Percentiles rank a stretch among this genome's conserved stretches.
These are phyloP conservation scores for Nerophis ophidion DNA, from an alignment of 2,113 vertebrate species.

Conservation along the genomic window DNA sequence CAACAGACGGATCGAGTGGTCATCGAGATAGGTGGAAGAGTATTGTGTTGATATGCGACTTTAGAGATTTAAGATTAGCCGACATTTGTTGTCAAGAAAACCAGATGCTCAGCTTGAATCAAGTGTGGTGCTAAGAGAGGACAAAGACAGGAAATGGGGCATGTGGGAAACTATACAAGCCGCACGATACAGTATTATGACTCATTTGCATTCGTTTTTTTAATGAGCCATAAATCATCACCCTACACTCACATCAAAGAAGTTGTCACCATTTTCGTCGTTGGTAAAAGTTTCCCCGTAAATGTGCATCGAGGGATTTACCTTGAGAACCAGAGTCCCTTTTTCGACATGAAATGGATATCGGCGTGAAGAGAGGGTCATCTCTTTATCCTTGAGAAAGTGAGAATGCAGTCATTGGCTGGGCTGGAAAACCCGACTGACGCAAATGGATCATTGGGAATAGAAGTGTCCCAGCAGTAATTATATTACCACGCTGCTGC, in stretches of 20 bases:
- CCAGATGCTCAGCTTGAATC: not conserved
- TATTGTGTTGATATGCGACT: not conserved
- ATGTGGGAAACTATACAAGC: conserved; percentile 13
- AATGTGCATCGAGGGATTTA: conserved; percentile 59
- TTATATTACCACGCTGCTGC: conserved; percentile 77
- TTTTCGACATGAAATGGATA: conserved; percentile 71
- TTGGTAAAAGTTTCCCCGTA: conserved; percentile 49
- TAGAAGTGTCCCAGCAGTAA: conserved; percentile 81
- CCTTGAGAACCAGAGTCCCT: conserved; percentile 57
- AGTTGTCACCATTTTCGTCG: not conserved
- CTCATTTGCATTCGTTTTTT: conserved; percentile 35
- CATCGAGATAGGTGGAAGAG: not conserved
- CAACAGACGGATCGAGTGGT: not conserved
- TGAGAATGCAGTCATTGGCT: conserved; percentile 77
- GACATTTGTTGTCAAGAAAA: not conserved
- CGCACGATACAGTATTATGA: conserved; percentile 1
- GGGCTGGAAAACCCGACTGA: conserved; percentile 77
- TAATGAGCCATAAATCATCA: conserved; percentile 54
- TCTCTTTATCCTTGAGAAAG: conserved; percentile 81
- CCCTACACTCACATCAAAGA: conserved; percentile 23
- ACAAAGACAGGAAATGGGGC: conserved; percentile 3
- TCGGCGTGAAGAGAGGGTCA: conserved; percentile 73
- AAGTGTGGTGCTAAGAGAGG: not conserved
- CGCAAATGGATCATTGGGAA: conserved; percentile 83
- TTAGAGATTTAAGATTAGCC: not conserved